Percentiles rank a stretch among this genome's conserved stretches.
Conservation (phyloP, 1,140 invertebrate genomes). For the Drosophila takahashii region DNA sequence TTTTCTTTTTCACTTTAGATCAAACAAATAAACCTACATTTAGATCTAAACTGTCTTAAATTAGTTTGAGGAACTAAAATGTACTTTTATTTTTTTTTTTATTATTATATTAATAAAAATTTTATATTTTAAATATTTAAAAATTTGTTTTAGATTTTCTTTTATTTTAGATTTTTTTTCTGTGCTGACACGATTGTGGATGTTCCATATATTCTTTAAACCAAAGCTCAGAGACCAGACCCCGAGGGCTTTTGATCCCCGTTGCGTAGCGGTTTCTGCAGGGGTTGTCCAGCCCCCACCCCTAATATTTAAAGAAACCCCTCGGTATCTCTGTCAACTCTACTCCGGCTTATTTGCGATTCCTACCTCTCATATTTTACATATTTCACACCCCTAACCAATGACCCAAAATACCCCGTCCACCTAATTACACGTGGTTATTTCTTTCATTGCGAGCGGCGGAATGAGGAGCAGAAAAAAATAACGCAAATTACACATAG, state of each 20-base stretch:
- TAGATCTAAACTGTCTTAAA: too few species aligned
- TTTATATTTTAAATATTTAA: too few species aligned
- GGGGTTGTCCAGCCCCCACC: slow-evolving; percentile 59
- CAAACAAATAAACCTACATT: too few species aligned
- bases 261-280: slow-evolving; percentile 49
- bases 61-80: too few species aligned
- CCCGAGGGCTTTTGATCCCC: slow-evolving; percentile 44
- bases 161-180: not conserved
- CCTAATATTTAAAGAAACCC: slow-evolving; percentile 8
- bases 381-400: slow-evolving; percentile 39
- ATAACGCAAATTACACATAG: slow-evolving; percentile 70
- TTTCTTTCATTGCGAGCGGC: slow-evolving; percentile 20
- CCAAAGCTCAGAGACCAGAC: slow-evolving; percentile 36
- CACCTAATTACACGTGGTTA: slow-evolving; percentile 43
- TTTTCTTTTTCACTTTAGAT: too few species aligned
- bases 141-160: too few species aligned
- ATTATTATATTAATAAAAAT: too few species aligned
- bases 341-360: slow-evolving; percentile 64
- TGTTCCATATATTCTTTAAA: slow-evolving; percentile 28
- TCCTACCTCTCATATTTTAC: slow-evolving; percentile 65
- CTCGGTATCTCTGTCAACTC: slow-evolving; percentile 54
- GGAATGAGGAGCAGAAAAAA: slow-evolving; percentile 50
- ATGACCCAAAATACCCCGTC: slow-evolving; percentile 20
- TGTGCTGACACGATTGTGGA: slow-evolving; percentile 6
- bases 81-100: too few species aligned